Evolutionary conservation across 2,113 vertebrate species (phyloP).

Genomic region (Pyxicephalus adspersus): DNA sequence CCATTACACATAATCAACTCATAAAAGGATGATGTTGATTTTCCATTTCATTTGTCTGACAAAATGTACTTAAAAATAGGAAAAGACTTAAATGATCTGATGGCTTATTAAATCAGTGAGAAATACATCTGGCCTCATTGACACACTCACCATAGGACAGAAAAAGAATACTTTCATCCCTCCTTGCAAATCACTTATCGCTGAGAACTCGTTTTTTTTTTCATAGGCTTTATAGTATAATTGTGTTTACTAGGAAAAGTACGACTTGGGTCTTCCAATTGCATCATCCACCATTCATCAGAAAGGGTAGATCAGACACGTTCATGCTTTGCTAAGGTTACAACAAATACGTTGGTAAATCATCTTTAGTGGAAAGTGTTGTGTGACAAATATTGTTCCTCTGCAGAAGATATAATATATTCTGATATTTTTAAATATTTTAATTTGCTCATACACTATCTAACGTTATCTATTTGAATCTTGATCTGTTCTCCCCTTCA

Average conservation of each 20-base stretch:
- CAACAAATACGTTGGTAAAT: constrained; percentile 30
- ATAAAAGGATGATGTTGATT: constrained; percentile 59
- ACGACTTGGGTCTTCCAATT: constrained; percentile 52
- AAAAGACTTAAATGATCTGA: constrained; percentile 52
- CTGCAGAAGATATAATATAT: neutral
- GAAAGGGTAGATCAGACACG: constrained; percentile 13
- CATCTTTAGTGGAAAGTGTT: constrained; percentile 33
- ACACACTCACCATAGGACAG: constrained; percentile 23
- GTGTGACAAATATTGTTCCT: neutral
- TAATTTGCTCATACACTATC: too few species aligned
- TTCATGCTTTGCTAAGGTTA: neutral
- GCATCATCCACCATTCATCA: constrained; percentile 46
- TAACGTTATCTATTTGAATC: too few species aligned
- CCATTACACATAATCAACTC: constrained; percentile 60
- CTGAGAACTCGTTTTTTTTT: constrained; percentile 47
- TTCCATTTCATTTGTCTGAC: constrained; percentile 59
- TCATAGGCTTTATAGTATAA: constrained; percentile 38
- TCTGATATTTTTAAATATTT: too few species aligned
- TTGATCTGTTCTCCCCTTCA: too few species aligned
- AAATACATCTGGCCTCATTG: constrained; percentile 35
- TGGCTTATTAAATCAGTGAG: constrained; percentile 8
- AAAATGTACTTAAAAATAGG: constrained; percentile 51
- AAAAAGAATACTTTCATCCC: constrained; percentile 33
- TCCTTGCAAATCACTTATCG: constrained; percentile 42
- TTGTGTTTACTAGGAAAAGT: constrained; percentile 48